Percentiles rank a stretch among this genome's conserved stretches.
These are phyloP conservation scores for Brachyrhaphis roseni DNA, from an alignment of 2,797 vertebrate species.

Conservation along the genomic window DNA sequence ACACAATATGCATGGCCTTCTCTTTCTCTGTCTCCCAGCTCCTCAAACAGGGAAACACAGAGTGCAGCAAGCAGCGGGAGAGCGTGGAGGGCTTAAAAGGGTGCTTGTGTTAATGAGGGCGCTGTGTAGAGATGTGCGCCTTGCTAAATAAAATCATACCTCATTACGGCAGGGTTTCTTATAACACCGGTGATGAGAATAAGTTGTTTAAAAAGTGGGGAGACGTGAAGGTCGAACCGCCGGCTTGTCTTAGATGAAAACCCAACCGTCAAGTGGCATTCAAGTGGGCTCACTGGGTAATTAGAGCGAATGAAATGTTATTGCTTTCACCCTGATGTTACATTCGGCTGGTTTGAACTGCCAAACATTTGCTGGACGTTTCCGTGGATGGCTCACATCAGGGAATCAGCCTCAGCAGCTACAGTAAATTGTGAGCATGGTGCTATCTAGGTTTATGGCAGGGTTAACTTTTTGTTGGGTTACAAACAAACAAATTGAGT, in stretches of 20 bases:
- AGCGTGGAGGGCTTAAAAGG: conserved; percentile 46
- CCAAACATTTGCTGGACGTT: conserved; percentile 28
- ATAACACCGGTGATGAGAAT: conserved; percentile 56
- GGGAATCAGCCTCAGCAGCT: conserved; percentile 2
- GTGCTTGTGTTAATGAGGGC: conserved; percentile 72
- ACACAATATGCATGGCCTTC: conserved; percentile 64
- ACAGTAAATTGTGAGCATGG: not conserved
- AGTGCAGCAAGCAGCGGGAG: conserved; percentile 32
- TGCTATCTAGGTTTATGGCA: not conserved
- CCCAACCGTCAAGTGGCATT: conserved; percentile 52
- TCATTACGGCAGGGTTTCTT: conserved; percentile 63
- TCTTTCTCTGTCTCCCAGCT: conserved; percentile 29
- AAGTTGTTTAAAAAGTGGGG: conserved; percentile 61
- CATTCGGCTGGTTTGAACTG: conserved; percentile 27
- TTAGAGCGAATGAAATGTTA: conserved; percentile 71
- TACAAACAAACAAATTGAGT: not conserved
- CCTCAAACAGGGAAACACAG: conserved; percentile 41
- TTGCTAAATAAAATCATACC: conserved; percentile 59
- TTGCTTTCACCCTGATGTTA: conserved; percentile 49
- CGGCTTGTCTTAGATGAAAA: conserved; percentile 68
- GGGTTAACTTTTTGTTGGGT: not conserved
- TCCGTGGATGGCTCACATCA: conserved; percentile 16
- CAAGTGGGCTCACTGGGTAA: conserved; percentile 59
- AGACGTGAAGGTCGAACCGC: conserved; percentile 42
- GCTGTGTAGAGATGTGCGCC: conserved; percentile 56